Percentiles rank a stretch among this genome's conserved stretches.
Conservation (phyloP, 2,113 vertebrate genomes). For the Pandion haliaetus region DNA sequence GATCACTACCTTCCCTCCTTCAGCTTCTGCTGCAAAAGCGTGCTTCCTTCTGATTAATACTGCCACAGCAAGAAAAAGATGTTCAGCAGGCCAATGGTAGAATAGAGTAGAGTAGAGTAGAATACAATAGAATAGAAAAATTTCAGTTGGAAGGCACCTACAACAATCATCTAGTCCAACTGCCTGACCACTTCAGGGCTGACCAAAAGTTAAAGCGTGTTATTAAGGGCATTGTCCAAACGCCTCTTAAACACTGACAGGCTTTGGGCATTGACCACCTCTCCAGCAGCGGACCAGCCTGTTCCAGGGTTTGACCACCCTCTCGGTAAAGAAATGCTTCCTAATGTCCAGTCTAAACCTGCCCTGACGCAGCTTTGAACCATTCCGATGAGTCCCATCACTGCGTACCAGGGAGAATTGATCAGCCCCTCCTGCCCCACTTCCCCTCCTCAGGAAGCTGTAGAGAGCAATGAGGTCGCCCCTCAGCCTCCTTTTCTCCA, state of each 20-base stretch:
- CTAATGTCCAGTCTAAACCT: not conserved
- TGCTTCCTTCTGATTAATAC: not conserved
- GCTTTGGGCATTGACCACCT: accelerated
- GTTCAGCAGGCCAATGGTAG: not conserved
- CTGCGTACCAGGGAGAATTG: not conserved
- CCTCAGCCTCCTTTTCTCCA: not conserved
- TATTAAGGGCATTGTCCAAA: not conserved
- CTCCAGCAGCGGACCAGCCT: not conserved
- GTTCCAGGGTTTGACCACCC: not conserved
- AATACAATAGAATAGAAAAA: not conserved
- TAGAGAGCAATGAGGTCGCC: not conserved
- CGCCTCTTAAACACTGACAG: not conserved
- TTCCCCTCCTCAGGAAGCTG: not conserved
- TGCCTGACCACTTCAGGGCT: not conserved
- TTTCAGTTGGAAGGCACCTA: not conserved
- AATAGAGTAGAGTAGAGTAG: not conserved
- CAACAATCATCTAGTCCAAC: not conserved
- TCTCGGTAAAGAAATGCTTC: not conserved
- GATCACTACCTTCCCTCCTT: not conserved
- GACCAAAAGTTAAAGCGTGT: not conserved
- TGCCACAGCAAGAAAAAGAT: not conserved
- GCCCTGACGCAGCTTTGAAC: not conserved
- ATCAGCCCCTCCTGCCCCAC: not conserved
- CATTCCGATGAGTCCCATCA: not conserved
- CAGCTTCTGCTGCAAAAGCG: not conserved